Conservation (phyloP, 2,888 invertebrate species). For the Metalampra italica region DNA sequence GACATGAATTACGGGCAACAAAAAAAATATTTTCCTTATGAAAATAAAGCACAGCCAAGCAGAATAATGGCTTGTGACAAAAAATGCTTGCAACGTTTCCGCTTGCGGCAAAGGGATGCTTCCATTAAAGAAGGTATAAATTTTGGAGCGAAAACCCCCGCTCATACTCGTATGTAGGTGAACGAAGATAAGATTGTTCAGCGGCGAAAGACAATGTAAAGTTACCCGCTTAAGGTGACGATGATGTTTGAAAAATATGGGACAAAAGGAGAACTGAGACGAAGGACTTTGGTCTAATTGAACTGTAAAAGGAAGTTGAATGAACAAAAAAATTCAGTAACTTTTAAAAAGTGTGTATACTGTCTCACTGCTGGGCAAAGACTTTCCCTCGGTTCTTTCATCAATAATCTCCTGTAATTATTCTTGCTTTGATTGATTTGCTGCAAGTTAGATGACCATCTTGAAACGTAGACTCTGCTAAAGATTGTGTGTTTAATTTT, state of each 20-base stretch:
- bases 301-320: background rate
- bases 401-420: too few relatives aligned
- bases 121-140: constrained; percentile 8
- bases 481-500: too few relatives aligned
- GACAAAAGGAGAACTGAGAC: background rate
- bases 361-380: too few relatives aligned
- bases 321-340: background rate
- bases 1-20: background rate
- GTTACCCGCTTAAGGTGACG: constrained; percentile 9
- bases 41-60: constrained; percentile 1
- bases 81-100: background rate
- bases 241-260: background rate
- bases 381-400: too few relatives aligned
- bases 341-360: too few relatives aligned
- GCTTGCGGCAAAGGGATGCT: background rate
- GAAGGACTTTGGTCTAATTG: too few relatives aligned
- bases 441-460: too few relatives aligned
- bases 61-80: background rate
- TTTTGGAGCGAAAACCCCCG: constrained; percentile 1
- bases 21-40: background rate
- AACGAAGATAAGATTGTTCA: constrained; percentile 18
- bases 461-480: too few relatives aligned
- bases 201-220: constrained; percentile 15
- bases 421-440: too few relatives aligned
- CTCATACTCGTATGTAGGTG: constrained; percentile 2